Base-by-base conservation (phyloP, 2,113 vertebrate genomes). In the Actinemys pallida region DNA sequence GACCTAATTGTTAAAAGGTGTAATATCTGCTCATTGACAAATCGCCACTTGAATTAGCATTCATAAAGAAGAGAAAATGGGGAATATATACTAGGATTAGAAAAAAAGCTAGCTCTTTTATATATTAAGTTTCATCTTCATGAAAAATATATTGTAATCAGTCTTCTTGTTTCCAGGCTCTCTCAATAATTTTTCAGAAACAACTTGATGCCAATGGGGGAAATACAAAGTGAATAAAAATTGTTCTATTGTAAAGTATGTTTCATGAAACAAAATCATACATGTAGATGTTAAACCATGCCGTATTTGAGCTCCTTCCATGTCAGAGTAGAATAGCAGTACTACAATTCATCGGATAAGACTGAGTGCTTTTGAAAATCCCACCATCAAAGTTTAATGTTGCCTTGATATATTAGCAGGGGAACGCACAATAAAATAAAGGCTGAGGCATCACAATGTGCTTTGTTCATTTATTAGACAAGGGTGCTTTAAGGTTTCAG, bases 21-120 rank as follows among this genome's bases (percentile, higher is more conserved):
- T 88, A 92, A n/a, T n/a, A 86, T 2, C 2, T 86, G 79, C 59
- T 54, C 42, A 16, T 2, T 19, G 52, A 42, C 19, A 39, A 88
- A 78, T 49, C 16, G 4, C 3, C 7, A 31, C 17, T 56, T 76
- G 29, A 24, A 59, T 80, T 2, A 82, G 4, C 22, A 16, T 8
- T 39, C 31, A 69, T 0, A 0, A 5, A 14, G 85, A 50, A 82
- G 10, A 31, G 50, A 86, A 90, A n/a, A 3, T 9, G 65, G 27
- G 83, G 20, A 90, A 59, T 10, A 45, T 52, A 19, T 14, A n/a
- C 31, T 29, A 85, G 5, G 20, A 76, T 45, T 24, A 25, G 24
- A 76, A 76, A 24, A 39, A 4, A 76, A 76, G 10, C 22, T 6
- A 39, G 20, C 39, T 42, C 35, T 45, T 45, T 45, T 42, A 25